Evolutionary conservation across 2,888 invertebrate genomes (phyloP).

Genomic region (Meiosimyza decipiens): DNA sequence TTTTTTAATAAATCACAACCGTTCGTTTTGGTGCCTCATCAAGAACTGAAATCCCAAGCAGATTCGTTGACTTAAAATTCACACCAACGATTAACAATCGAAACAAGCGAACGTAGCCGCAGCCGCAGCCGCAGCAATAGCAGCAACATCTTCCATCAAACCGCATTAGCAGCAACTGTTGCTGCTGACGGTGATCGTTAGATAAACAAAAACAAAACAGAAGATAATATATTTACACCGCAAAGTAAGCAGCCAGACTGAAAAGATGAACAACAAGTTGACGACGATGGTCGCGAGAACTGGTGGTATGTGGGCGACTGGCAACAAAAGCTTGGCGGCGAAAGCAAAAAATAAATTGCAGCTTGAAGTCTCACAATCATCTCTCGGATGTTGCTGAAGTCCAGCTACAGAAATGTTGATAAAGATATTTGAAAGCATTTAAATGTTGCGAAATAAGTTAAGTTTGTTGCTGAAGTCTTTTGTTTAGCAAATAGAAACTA

Average conservation of each 20-base stretch:
- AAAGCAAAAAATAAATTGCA: neutral
- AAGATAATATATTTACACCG: neutral
- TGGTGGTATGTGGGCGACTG: neutral
- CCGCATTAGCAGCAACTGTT: neutral
- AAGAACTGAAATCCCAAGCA: constrained; percentile 62
- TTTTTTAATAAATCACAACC: constrained; percentile 51
- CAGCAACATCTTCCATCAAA: constrained; percentile 14
- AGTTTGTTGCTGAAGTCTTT: too few relatives aligned
- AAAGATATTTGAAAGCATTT: neutral
- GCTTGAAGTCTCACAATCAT: neutral
- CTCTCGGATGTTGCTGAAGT: neutral
- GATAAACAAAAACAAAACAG: neutral
- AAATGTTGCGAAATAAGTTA: too few relatives aligned
- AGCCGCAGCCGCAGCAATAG: neutral
- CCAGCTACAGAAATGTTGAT: neutral
- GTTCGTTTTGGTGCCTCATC: constrained; percentile 55
- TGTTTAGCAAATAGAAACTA: too few relatives aligned
- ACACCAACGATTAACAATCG: constrained; percentile 38
- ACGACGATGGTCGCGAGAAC: neutral
- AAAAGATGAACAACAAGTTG: neutral
- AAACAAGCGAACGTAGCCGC: neutral
- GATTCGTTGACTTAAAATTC: constrained; percentile 57
- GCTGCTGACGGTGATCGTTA: constrained; percentile 31
- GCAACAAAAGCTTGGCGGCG: too few relatives aligned
- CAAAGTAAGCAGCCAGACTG: neutral